Evolutionary conservation across 2,888 invertebrate genomes (phyloP), one percentile per base, ranked within the genome.

Genomic region (Byasa hedistus): DNA sequence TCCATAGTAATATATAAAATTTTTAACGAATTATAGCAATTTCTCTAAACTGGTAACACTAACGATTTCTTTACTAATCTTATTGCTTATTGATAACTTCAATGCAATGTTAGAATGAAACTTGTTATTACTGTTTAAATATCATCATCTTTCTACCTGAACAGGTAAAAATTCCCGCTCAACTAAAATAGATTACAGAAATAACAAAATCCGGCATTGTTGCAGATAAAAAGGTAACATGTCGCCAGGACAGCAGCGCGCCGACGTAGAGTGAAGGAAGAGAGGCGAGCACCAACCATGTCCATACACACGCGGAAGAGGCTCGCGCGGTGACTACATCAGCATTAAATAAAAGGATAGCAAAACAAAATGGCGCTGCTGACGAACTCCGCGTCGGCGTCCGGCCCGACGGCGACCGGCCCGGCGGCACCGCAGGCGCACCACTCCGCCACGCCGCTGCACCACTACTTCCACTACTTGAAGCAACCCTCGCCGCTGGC

Each of bases 381-480:
- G 71, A 90, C 91, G 54, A 92, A 92, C 75, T 84, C 92, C 65
- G 81, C 80, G 61, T 82, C 88, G 67, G 83, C 86, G 22, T 77
- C 84, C 60, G 91, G 89, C 56, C 86, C 89, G 67, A 82, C 88
- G 51, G 80, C 84, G 15, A 79, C 85, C 1, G 85, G 85, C 57
- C 87, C 87, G 44, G 75, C 87, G 69, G 67, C 87, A 32, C 86
- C 87, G 0, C 90, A 89, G 71, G 88, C 89, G 54, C 91, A 87
- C 70, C 89, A 93, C 69, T 86, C 93, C 4, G 86, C 93, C 69
- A 93, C 94, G 66, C 93, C 92, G 5, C 82, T 91, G 5, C 92
- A 91, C 66, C 92, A 92, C 75, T 93, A 92, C 77, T 93, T 93
- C 79, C 93, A 93, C 66, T 93, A 93, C 72, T 82, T 93, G 77